phyloP scores from a whole-genome alignment of 2,113 vertebrate genomes.

The Charadrius vociferus region DNA sequence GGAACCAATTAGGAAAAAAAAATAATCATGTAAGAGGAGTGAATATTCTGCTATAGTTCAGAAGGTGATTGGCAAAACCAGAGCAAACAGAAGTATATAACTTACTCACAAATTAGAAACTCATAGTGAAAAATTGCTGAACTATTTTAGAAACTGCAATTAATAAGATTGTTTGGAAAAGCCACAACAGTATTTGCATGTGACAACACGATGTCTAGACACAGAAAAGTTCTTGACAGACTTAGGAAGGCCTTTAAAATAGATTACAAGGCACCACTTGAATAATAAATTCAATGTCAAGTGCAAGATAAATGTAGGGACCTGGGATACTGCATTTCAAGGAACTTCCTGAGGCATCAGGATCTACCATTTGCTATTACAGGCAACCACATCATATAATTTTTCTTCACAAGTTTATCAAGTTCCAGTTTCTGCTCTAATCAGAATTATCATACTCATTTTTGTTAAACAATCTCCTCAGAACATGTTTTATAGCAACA shows the following conservation, averaged over 20 bases:
- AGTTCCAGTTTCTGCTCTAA: background rate
- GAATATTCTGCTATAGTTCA: background rate
- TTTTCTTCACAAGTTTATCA: background rate
- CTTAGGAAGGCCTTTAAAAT: background rate
- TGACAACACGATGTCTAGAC: background rate
- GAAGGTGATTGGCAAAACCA: background rate
- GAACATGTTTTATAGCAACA: background rate
- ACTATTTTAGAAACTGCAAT: background rate
- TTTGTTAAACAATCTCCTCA: background rate
- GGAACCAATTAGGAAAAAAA: conserved; percentile 21
- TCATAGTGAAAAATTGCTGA: background rate
- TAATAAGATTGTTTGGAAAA: background rate
- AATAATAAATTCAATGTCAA: background rate
- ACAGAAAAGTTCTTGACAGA: background rate
- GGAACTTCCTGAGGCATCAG: background rate
- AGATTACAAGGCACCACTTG: background rate
- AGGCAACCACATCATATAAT: background rate
- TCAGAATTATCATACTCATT: background rate
- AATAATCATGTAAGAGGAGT: background rate
- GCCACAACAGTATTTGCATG: background rate
- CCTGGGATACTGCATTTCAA: background rate
- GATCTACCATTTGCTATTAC: background rate
- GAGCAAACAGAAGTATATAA: background rate
- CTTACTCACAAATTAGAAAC: background rate
- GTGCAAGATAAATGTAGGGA: background rate